phyloP scores from a whole-genome alignment of 1,140 invertebrate genomes.

The Meloidogyne chitwoodi region DNA sequence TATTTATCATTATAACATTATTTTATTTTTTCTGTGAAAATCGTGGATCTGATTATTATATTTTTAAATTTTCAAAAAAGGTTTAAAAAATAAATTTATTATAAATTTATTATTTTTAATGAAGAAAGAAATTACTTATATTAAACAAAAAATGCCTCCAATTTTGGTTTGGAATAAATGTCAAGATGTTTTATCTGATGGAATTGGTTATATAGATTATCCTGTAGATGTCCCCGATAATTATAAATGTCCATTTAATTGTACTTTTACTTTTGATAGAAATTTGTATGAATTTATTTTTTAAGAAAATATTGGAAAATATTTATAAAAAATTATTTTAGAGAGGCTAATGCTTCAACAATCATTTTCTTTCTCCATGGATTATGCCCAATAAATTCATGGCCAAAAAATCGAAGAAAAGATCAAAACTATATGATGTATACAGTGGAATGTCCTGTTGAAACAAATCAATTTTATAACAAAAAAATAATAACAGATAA shows the following conservation, averaged over 20 bases:
- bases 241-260: neutral
- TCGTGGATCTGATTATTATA: too few relatives aligned
- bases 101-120: neutral
- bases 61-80: too few relatives aligned
- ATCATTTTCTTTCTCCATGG: neutral
- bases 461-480: neutral
- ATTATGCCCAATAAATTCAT: neutral
- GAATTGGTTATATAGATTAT: neutral
- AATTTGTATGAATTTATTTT: neutral
- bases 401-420: neutral
- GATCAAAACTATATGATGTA: slow-evolving; percentile 11
- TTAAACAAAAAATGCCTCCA: neutral
- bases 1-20: too few relatives aligned
- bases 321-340: too few relatives aligned
- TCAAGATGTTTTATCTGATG: neutral
- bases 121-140: too few relatives aligned
- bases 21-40: too few relatives aligned
- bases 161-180: slow-evolving; percentile 5
- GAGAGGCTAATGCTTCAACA: neutral
- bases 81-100: neutral
- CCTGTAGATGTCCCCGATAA: neutral
- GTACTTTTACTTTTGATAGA: neutral
- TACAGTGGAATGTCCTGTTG: neutral
- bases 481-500: neutral
- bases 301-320: too few relatives aligned